Conservation (phyloP, 2,888 invertebrate species). For the Ceramica pisi region DNA sequence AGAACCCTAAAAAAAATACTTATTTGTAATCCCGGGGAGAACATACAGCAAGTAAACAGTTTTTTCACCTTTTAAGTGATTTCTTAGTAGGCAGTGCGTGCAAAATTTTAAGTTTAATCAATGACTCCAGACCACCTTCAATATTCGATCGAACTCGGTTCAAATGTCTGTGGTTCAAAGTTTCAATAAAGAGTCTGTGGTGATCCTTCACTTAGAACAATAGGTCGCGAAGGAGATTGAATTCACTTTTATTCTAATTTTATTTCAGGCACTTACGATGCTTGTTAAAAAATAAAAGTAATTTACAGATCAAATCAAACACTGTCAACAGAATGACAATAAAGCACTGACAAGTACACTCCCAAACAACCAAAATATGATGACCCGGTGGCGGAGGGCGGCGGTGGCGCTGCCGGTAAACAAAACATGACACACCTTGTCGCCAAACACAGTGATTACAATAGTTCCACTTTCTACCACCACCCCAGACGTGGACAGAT, state of each 20-base stretch:
- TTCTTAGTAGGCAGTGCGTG: no score
- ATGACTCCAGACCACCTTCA: no score
- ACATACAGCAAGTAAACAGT: no score
- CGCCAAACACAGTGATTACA: neutral
- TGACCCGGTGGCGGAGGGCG: neutral
- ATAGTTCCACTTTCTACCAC: neutral
- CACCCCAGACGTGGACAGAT: neutral
- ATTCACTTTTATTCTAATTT: neutral
- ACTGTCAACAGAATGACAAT: slow-evolving; percentile 18
- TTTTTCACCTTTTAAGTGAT: no score
- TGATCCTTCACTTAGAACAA: no score
- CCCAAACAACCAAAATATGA: neutral
- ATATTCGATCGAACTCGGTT: no score
- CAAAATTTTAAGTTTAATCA: no score
- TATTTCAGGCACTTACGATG: neutral
- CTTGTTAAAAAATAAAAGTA: neutral
- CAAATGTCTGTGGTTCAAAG: no score
- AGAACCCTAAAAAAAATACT: no score
- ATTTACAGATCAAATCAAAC: slow-evolving; percentile 9
- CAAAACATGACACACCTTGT: slow-evolving; percentile 1
- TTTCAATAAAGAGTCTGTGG: no score
- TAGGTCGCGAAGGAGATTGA: neutral
- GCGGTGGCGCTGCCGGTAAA: slow-evolving; percentile 1
- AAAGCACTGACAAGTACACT: neutral
- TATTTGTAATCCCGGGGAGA: no score